Evolutionary conservation across 2,797 vertebrate species (phyloP).

Genomic region (Bradypodion ventrale): DNA sequence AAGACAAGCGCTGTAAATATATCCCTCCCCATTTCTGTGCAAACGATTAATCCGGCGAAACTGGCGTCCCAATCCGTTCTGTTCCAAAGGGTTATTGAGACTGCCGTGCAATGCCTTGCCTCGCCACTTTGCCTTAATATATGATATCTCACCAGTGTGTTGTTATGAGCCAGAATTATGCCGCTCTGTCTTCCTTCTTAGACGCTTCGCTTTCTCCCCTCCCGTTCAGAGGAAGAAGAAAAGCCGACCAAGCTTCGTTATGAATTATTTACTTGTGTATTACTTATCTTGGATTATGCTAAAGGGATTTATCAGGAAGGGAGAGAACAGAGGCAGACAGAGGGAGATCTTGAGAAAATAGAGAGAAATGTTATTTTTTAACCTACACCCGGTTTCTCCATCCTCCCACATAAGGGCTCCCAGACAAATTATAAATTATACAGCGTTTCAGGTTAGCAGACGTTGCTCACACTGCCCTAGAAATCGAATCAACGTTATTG

Average conservation of each 20-base stretch:
- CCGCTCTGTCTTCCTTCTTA: neutral
- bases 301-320: neutral
- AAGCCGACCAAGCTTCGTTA: neutral
- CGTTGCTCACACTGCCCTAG: neutral
- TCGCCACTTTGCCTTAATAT: neutral
- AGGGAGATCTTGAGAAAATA: no score
- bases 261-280: neutral
- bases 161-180: neutral
- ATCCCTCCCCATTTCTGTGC: no score
- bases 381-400: neutral
- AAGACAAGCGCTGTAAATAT: no score
- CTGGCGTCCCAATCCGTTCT: no score
- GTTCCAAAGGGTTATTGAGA: no score
- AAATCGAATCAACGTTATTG: slow-evolving; percentile 21
- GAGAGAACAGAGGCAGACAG: no score
- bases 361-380: neutral
- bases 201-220: neutral
- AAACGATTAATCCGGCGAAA: no score
- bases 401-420: neutral
- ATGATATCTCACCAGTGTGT: neutral
- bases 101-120: no score
- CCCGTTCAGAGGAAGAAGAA: neutral
- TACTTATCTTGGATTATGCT: slow-evolving; percentile 2
- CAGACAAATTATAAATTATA: slow-evolving; percentile 30
- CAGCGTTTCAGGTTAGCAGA: neutral